Evolutionary conservation across 2,888 invertebrate genomes (phyloP).

Genomic region (Hirtodrosophila histrioides): DNA sequence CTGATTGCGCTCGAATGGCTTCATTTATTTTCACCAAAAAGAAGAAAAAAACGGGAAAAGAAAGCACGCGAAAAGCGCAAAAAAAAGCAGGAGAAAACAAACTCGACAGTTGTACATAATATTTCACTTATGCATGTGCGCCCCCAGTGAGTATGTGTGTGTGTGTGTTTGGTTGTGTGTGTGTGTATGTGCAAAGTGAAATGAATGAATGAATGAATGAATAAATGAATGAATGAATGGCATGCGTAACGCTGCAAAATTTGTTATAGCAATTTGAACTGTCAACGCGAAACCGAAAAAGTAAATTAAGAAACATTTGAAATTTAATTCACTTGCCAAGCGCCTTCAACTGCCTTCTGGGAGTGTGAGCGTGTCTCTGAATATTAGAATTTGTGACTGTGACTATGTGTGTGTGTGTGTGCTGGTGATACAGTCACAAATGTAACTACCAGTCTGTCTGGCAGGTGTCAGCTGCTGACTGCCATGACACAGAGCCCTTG

Average conservation of each 20-base stretch:
- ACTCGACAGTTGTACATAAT: conserved; percentile 78
- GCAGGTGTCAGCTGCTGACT: conserved; percentile 68
- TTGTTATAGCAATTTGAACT: conserved; percentile 80
- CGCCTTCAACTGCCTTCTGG: conserved; percentile 40
- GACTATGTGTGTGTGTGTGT: neutral
- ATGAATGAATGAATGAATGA: conserved; percentile 10
- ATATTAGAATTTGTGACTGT: conserved; percentile 37
- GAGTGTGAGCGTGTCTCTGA: conserved; percentile 19
- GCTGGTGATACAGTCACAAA: conserved; percentile 45
- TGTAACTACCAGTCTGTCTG: conserved; percentile 61
- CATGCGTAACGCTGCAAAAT: conserved; percentile 77
- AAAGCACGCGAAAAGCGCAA: conserved; percentile 41
- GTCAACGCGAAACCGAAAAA: conserved; percentile 79
- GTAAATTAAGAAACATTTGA: conserved; percentile 80
- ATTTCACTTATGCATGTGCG: conserved; percentile 77
- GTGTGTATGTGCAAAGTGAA: conserved; percentile 53
- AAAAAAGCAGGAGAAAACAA: conserved; percentile 54
- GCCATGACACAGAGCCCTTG: conserved; percentile 61
- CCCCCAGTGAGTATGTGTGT: conserved; percentile 23
- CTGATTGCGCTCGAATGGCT: conserved; percentile 79
- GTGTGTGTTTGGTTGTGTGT: conserved; percentile 11
- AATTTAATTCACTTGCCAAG: conserved; percentile 74
- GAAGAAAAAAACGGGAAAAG: conserved; percentile 12
- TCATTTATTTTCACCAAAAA: conserved; percentile 69
- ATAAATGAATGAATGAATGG: conserved; percentile 64